These are phyloP conservation scores for Baccha elongata DNA, from an alignment of 2,888 invertebrate genomes.

Conservation along the genomic window DNA sequence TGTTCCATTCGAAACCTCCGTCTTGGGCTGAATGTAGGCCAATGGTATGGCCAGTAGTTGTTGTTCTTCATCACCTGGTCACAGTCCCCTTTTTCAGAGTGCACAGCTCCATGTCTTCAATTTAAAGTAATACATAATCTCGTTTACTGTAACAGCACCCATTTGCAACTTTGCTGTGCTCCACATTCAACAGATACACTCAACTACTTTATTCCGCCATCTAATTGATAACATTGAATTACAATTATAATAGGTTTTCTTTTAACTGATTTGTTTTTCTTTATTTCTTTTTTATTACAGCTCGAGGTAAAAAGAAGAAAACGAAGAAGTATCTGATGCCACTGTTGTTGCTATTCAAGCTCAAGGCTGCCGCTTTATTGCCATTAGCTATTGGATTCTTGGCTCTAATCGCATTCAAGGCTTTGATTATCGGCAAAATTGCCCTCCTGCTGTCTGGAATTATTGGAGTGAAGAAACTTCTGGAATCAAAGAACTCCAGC, in stretches of 20 bases:
- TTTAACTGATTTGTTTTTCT: slow-evolving; percentile 16
- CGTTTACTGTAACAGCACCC: slow-evolving; percentile 53
- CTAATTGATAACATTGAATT: slow-evolving; percentile 45
- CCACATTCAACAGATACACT: slow-evolving; percentile 41
- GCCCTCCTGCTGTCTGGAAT: slow-evolving; percentile 90
- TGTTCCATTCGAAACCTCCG: slow-evolving; percentile 12
- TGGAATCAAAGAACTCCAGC: slow-evolving; percentile 87
- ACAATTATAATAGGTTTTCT: slow-evolving; percentile 34
- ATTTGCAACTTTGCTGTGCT: slow-evolving; percentile 39
- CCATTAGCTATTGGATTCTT: slow-evolving; percentile 90
- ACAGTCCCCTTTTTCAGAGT: slow-evolving; percentile 12
- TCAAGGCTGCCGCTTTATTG: slow-evolving; percentile 90
- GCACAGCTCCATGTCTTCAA: neutral
- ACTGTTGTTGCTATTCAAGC: slow-evolving; percentile 89
- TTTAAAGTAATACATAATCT: slow-evolving; percentile 14
- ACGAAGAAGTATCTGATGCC: slow-evolving; percentile 90
- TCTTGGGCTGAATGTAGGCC: slow-evolving; percentile 12
- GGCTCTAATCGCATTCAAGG: slow-evolving; percentile 92
- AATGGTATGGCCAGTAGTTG: slow-evolving; percentile 19
- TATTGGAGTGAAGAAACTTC: slow-evolving; percentile 88
- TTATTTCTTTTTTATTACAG: slow-evolving; percentile 81
- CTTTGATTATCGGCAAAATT: slow-evolving; percentile 91
- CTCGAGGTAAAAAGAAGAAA: slow-evolving; percentile 91
- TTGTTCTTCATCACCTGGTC: slow-evolving; percentile 17
- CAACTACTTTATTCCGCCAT: slow-evolving; percentile 18